Base-by-base conservation (phyloP, 2,888 invertebrate species). In the Oscheius sp. region DNA sequence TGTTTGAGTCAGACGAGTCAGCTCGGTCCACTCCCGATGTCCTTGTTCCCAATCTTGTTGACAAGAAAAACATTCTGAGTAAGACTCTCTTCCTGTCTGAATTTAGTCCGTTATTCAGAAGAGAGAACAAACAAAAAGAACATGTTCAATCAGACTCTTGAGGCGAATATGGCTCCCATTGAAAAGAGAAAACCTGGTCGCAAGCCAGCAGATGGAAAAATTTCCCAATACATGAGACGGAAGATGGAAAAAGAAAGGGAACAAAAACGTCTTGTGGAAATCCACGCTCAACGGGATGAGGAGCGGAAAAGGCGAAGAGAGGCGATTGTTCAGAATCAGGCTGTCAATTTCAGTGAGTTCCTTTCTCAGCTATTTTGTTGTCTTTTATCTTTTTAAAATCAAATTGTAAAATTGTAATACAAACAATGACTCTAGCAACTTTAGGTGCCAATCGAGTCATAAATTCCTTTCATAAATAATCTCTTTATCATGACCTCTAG, bases 201-300 rank as follows among this genome's bases (percentile, higher is more conserved):
- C n/a, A n/a, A n/a, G n/a, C n/a, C n/a, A n/a, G n/a, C n/a, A 20
- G 50, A 39, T 23, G 68, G 46, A 8, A 45, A 20, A 33, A 46
- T 76, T 65, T 75, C 79, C n/a, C 64, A 72, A 20, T 77, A 77
- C 48, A 75, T 75, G 75, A 34, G 71, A 17, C 77, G 73, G 65
- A 79, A 79, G 71, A 64, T 72, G 20, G 75, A 75, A 53, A 61
- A 42, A 20, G 27, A 46, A 42, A 50, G 70, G 45, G 73, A 73
- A 64, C 52, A 52, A 34, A 37, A 64, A n/a, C 39, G 20, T 17
- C n/a, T 52, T 25, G 29, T 34, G 34, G 68, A 61, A 31, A 31
- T 45, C 8, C 53, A 52, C 12, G 53, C 61, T 27, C 20, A 65
- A 55, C 45, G 55, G 37, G 68, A 72, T 10, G 66, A 75, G 50